Evolutionary conservation across 92 coral and sea anemone genomes (phyloP), one percentile per base, ranked within the genome.

Genomic region (Parazoanthus atlanticus): DNA sequence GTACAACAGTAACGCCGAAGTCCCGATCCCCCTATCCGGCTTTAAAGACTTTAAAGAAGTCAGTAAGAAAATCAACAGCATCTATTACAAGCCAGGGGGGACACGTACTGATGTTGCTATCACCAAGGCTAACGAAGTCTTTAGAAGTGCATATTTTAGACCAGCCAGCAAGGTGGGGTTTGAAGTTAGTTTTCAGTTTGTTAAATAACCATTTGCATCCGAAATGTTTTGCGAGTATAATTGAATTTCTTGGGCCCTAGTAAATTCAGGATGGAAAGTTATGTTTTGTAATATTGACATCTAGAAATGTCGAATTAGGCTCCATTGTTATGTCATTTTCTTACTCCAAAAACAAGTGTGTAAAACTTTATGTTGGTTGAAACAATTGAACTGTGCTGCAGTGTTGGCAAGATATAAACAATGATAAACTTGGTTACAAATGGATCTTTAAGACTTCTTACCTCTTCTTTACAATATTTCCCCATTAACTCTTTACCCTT

Each of bases 61-160:
- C 49, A 89, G 80, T n/a, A 88, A 82, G 67, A 94, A 96, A 25
- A 74, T 97, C 12, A 88, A 86, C 31, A 95, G 91, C 67, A 91
- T 97, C 30, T 97, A 83, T 85, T 97, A 86, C 85, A 94, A 97
- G 52, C 89, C 93, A 28, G 98, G 99, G 9, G 96, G 95, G 64
- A 97, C 96, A 32, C 91, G 99, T 23, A 95, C 98, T 13, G 98
- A 97, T 80, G 91, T 94, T 71, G 98, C 99, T 23, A 85, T 95
- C 76, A 86, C 91, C 69, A 86, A 93, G 77, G 94, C 98, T 0
- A 75, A 91, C 47, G 94, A 92, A 31, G 98, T 97, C 43, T 97
- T 97, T 85, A 92, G 90, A 26, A 76, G 76, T 36, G 94, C 97
- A 9, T 76, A 91, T 41, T 81, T 78, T 12, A 93, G 99, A 49